These are phyloP conservation scores for Struthio camelus DNA, from an alignment of 2,113 vertebrate genomes.

Conservation along the genomic window DNA sequence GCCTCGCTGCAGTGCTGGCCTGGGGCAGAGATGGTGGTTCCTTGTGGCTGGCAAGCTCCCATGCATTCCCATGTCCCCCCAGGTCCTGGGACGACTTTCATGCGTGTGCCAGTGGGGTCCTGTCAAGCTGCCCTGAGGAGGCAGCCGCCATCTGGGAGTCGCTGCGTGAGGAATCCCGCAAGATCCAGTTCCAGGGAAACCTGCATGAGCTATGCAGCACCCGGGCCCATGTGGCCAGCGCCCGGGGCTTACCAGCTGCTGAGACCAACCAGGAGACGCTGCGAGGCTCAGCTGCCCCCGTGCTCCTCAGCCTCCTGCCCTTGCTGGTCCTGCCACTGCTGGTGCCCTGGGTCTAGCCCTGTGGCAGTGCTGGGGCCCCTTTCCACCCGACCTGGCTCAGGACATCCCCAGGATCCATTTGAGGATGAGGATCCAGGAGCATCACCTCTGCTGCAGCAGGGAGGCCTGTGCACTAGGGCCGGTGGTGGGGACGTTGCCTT, in stretches of 20 bases:
- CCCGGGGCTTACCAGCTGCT: slow-evolving; percentile 33
- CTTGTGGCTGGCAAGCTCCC: not conserved
- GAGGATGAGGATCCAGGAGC: too few species aligned
- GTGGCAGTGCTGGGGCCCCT: not conserved
- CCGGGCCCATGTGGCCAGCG: slow-evolving; percentile 68
- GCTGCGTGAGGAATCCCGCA: slow-evolving; percentile 91
- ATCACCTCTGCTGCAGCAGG: too few species aligned
- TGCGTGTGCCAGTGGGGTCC: slow-evolving; percentile 84
- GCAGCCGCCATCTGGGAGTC: slow-evolving; percentile 92
- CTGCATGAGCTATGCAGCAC: slow-evolving; percentile 90
- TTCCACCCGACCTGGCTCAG: too few species aligned
- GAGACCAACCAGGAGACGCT: slow-evolving; percentile 92
- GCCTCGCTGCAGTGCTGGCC: too few species aligned
- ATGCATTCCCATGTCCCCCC: not conserved
- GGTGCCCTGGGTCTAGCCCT: slow-evolving; percentile 51
- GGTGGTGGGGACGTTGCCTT: not conserved
- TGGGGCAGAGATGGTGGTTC: too few species aligned
- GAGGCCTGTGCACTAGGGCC: too few species aligned
- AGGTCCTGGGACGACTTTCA: slow-evolving; percentile 97
- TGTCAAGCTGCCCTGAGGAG: slow-evolving; percentile 90
- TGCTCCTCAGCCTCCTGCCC: not conserved
- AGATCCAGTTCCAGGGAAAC: slow-evolving; percentile 93
- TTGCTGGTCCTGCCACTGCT: slow-evolving; percentile 61
- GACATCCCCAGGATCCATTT: too few species aligned
- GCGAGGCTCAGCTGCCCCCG: slow-evolving; percentile 49